These are phyloP conservation scores for Habroteleia sp. DNA, from an alignment of 2,888 invertebrate genomes.

Conservation along the genomic window DNA sequence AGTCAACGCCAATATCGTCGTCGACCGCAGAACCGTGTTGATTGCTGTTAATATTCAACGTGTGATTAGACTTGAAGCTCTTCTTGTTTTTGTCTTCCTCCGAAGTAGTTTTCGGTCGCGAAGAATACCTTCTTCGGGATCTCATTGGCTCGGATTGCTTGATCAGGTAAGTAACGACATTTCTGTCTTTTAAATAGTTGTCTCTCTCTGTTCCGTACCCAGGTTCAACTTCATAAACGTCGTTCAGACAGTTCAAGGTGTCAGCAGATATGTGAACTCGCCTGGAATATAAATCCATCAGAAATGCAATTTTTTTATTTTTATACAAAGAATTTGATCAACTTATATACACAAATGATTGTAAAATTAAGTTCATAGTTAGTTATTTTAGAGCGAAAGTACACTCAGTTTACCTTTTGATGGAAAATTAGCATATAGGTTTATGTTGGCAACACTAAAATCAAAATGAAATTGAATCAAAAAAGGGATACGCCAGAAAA, in stretches of 20 bases:
- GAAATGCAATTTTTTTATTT: not conserved
- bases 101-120: conserved; percentile 80
- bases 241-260: conserved; percentile 91
- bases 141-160: conserved; percentile 89
- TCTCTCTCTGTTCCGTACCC: conserved; percentile 93
- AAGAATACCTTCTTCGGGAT: conserved; percentile 81
- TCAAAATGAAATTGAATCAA: no score
- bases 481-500: no score
- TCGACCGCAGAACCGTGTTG: conserved; percentile 82
- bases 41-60: conserved; percentile 64
- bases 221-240: conserved; percentile 95
- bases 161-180: conserved; percentile 94
- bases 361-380: no score
- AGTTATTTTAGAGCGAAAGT: no score
- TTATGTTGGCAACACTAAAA: no score
- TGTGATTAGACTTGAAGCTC: conserved; percentile 77
- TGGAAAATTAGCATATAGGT: no score
- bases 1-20: conserved; percentile 90
- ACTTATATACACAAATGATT: no score
- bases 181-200: conserved; percentile 91
- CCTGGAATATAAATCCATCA: conserved; percentile 82
- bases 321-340: no score
- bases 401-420: no score
- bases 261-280: conserved; percentile 97
- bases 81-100: conserved; percentile 76